These are phyloP conservation scores for Rhynchomys soricoides DNA, from an alignment of 2,113 vertebrate genomes.

Conservation along the genomic window DNA sequence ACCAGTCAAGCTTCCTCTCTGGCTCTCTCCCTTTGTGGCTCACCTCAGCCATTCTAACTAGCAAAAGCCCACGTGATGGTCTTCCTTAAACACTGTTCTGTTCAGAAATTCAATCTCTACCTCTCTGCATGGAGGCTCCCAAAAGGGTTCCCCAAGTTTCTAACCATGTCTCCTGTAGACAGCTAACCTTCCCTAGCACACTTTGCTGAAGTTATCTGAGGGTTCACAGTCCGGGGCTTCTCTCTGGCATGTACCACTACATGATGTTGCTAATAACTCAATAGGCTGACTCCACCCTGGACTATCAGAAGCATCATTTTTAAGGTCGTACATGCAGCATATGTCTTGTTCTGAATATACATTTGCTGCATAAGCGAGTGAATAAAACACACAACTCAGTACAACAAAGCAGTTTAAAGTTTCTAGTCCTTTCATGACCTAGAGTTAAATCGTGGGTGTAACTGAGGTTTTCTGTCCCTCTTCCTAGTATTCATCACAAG, in stretches of 20 bases:
- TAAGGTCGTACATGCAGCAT: not conserved
- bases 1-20: not conserved
- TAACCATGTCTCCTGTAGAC: not conserved
- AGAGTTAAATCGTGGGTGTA: not conserved
- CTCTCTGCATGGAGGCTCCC: not conserved
- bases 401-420: not conserved
- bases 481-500: not conserved
- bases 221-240: not conserved
- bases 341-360: not conserved
- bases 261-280: not conserved
- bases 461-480: not conserved
- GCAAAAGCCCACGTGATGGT: not conserved
- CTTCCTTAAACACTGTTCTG: not conserved
- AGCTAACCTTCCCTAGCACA: not conserved
- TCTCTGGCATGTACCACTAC: not conserved
- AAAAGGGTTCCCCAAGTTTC: slow-evolving; percentile 22
- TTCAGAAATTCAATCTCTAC: not conserved
- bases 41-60: not conserved
- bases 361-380: not conserved
- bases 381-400: not conserved
- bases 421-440: not conserved
- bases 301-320: not conserved
- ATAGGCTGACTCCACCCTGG: not conserved
- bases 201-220: not conserved
- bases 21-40: not conserved